These are phyloP conservation scores for Neelides sp. DNA, from an alignment of 1,140 invertebrate genomes.

Conservation along the genomic window DNA sequence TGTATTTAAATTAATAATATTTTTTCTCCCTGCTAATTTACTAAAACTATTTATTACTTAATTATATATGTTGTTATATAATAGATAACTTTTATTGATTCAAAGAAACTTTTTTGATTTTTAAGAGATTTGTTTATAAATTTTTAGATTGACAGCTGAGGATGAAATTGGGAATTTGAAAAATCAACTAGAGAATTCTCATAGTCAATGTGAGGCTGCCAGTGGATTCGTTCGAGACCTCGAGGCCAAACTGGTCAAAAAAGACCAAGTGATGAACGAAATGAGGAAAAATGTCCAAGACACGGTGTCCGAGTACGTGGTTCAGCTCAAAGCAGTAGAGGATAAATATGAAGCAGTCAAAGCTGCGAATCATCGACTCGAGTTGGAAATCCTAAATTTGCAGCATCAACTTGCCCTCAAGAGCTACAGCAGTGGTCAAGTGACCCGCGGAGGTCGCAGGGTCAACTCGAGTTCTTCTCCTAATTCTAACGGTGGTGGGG, in stretches of 20 bases:
- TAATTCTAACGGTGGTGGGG: constrained; percentile 12
- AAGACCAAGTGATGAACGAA: constrained; percentile 40
- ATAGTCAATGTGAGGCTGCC: constrained; percentile 39
- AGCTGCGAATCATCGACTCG: constrained; percentile 50
- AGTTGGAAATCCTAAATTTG: constrained; percentile 52
- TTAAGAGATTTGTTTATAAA: too few relatives aligned
- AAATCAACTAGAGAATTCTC: constrained; percentile 35
- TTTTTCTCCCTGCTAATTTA: too few relatives aligned
- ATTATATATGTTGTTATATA: too few relatives aligned
- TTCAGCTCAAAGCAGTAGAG: constrained; percentile 46
- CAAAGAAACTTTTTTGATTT: too few relatives aligned
- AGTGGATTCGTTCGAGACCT: constrained; percentile 40
- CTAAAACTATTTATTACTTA: too few relatives aligned
- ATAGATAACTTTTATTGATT: too few relatives aligned
- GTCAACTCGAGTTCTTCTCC: constrained; percentile 15
- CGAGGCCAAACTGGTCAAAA: constrained; percentile 38
- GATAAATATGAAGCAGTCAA: constrained; percentile 57
- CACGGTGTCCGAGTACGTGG: constrained; percentile 42
- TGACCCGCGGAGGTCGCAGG: constrained; percentile 1
- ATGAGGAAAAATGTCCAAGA: constrained; percentile 42
- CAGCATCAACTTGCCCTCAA: constrained; percentile 38
- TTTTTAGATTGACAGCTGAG: constrained; percentile 17
- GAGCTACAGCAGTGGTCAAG: not conserved
- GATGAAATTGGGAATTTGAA: constrained; percentile 22
- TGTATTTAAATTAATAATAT: too few relatives aligned